These are phyloP conservation scores for Brachirus orientalis DNA, from an alignment of 2,113 vertebrate genomes.

Conservation along the genomic window DNA sequence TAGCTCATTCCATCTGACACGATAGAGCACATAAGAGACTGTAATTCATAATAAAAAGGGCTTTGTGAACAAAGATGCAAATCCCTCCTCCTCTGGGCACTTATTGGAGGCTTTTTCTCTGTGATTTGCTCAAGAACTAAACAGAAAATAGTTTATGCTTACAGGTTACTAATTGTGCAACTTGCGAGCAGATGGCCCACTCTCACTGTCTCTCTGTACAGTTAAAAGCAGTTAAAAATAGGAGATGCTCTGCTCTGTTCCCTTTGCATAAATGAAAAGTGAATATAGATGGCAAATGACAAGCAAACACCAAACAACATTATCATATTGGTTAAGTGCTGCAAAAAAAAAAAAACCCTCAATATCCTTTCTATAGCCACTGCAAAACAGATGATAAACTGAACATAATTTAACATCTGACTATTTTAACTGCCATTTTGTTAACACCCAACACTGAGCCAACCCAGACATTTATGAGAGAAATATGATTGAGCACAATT, in stretches of 20 bases:
- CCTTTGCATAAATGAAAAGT: conserved; percentile 23
- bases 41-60: conserved; percentile 23
- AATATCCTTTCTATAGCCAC: too few species aligned
- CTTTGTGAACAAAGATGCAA: conserved; percentile 14
- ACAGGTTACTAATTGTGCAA: conserved; percentile 20
- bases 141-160: conserved; percentile 15
- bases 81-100: conserved; percentile 24
- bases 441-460: too few species aligned
- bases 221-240: conserved; percentile 40
- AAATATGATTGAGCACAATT: too few species aligned
- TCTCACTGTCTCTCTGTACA: neutral
- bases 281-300: too few species aligned
- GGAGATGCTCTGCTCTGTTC: conserved; percentile 25
- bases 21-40: conserved; percentile 27
- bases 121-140: conserved; percentile 17
- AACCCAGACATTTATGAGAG: too few species aligned
- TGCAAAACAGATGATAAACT: too few species aligned
- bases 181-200: conserved; percentile 28
- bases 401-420: too few species aligned
- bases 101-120: conserved; percentile 22
- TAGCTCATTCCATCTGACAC: conserved; percentile 33
- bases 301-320: neutral
- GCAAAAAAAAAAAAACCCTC: too few species aligned
- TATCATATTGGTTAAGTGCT: conserved; percentile 34
- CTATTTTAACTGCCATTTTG: too few species aligned